These are phyloP conservation scores for Stenurella melanura DNA, from an alignment of 2,888 invertebrate genomes.

Conservation along the genomic window DNA sequence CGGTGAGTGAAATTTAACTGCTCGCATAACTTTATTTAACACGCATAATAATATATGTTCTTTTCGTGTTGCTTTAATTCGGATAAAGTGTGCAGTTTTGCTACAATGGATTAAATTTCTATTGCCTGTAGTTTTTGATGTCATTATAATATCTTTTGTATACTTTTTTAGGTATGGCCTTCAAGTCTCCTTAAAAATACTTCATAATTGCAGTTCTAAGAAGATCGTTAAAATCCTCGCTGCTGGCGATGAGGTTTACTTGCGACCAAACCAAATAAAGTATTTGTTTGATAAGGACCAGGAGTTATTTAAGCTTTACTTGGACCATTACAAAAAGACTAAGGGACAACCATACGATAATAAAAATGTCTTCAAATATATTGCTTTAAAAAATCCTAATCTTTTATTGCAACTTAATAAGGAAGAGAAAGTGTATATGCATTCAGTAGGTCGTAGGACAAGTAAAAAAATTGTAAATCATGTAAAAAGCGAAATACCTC, in stretches of 20 bases:
- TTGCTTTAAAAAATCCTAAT: constrained; percentile 50
- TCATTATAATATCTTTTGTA: not conserved
- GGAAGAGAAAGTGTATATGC: constrained; percentile 19
- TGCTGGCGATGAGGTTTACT: constrained; percentile 46
- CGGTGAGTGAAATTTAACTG: constrained; percentile 41
- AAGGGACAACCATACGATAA: constrained; percentile 39
- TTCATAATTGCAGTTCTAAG: constrained; percentile 55
- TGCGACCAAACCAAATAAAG: constrained; percentile 56
- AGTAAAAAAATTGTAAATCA: constrained; percentile 47
- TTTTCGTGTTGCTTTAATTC: too few relatives aligned
- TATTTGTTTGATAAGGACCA: constrained; percentile 52
- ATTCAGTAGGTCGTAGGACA: constrained; percentile 48
- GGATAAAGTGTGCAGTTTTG: too few relatives aligned
- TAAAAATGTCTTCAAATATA: constrained; percentile 47
- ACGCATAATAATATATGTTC: too few relatives aligned
- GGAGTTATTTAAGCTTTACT: constrained; percentile 50
- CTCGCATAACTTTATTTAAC: too few relatives aligned
- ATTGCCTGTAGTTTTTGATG: too few relatives aligned
- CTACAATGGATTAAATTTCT: too few relatives aligned
- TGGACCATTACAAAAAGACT: constrained; percentile 47
- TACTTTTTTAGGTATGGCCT: constrained; percentile 59
- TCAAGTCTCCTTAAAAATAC: constrained; percentile 49
- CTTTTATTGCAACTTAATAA: constrained; percentile 48
- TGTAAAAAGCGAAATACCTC: constrained; percentile 46
- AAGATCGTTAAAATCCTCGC: constrained; percentile 53